Conservation (phyloP, 2,888 invertebrate genomes). For the Limenitis camilla region DNA sequence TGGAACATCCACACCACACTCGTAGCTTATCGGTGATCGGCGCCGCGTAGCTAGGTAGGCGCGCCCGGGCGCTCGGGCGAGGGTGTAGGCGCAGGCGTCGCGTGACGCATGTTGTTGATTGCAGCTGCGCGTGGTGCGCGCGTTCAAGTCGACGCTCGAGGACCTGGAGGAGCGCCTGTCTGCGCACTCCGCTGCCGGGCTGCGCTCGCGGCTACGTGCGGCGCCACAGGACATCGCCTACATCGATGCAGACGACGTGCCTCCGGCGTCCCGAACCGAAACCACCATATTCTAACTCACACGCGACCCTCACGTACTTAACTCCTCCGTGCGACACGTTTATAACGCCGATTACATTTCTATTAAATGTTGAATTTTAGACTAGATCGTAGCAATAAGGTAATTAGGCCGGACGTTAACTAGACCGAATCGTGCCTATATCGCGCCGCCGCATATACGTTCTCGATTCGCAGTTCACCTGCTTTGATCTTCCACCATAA, state of each 20-base stretch:
- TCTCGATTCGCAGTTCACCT: conserved; percentile 8
- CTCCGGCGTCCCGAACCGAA: conserved; percentile 49
- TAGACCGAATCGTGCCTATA: conserved; percentile 49
- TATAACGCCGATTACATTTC: conserved; percentile 20
- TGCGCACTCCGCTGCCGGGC: conserved; percentile 96
- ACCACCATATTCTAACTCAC: conserved; percentile 58
- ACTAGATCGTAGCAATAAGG: conserved; percentile 56
- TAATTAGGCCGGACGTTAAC: conserved; percentile 35
- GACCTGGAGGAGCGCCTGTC: conserved; percentile 99
- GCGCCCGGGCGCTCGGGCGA: conserved; percentile 24
- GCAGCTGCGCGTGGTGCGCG: conserved; percentile 99
- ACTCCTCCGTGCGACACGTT: conserved; percentile 26
- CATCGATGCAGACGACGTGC: conserved; percentile 81
- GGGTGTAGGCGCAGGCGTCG: conserved; percentile 29
- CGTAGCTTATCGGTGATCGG: conserved; percentile 33
- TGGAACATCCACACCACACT: conserved; percentile 66
- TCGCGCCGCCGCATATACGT: conserved; percentile 29
- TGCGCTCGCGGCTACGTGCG: conserved; percentile 85
- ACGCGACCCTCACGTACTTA: conserved; percentile 29
- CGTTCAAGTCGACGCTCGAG: conserved; percentile 99
- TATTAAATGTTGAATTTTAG: conserved; percentile 62
- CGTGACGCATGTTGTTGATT: conserved; percentile 70
- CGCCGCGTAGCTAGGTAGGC: conserved; percentile 16
- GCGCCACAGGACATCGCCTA: conserved; percentile 88
- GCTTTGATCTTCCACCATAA: conserved; percentile 13